Conservation (phyloP, 2,888 invertebrate species). For the Atethmia centrago region DNA sequence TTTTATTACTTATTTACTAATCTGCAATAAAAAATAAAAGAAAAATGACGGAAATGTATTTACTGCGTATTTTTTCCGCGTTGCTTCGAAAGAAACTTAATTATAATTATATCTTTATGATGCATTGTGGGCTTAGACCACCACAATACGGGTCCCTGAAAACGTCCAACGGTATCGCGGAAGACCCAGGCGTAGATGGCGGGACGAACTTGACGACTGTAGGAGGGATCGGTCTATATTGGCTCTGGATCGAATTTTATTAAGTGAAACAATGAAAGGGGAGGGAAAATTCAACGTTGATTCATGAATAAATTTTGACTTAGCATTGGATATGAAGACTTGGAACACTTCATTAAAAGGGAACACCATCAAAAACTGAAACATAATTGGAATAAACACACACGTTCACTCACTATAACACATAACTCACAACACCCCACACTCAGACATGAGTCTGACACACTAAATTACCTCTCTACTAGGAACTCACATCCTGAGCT, state of each 20-base stretch:
- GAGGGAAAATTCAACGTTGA: background rate
- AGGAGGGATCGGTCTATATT: too few relatives aligned
- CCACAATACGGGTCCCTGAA: background rate
- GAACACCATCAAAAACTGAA: too few relatives aligned
- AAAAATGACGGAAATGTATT: background rate
- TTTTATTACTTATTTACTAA: background rate
- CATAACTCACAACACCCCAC: background rate
- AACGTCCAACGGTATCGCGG: too few relatives aligned
- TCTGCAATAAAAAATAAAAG: background rate
- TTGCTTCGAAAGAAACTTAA: background rate
- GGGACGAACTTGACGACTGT: too few relatives aligned
- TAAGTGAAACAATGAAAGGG: too few relatives aligned
- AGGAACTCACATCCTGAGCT: too few relatives aligned
- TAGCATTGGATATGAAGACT: background rate
- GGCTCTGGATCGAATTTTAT: too few relatives aligned
- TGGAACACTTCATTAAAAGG: background rate
- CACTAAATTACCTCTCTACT: too few relatives aligned
- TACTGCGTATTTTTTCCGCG: background rate
- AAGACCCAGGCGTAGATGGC: too few relatives aligned
- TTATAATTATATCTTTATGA: background rate
- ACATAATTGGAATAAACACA: too few relatives aligned
- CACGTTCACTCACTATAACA: background rate
- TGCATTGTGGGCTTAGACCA: background rate
- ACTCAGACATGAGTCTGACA: too few relatives aligned
- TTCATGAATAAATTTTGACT: background rate